Conservation (phyloP, 1,140 invertebrate species). For the Leptinotarsa defecta region DNA sequence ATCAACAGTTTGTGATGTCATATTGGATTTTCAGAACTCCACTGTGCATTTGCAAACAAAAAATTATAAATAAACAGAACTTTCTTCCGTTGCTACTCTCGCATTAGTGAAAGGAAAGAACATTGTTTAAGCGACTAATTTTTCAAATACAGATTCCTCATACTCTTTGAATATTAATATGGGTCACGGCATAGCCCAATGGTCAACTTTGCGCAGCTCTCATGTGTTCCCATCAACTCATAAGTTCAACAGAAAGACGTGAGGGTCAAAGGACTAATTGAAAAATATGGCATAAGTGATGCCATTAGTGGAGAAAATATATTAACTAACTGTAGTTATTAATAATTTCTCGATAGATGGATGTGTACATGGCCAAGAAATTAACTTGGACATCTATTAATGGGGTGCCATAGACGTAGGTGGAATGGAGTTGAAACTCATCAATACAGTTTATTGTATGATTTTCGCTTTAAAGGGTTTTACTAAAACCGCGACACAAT, state of each 20-base stretch:
- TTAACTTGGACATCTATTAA: neutral
- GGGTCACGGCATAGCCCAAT: slow-evolving; percentile 4
- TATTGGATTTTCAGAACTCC: too few species aligned
- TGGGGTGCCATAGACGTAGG: slow-evolving; percentile 2
- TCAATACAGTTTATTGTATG: too few species aligned
- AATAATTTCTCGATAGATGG: slow-evolving; percentile 32
- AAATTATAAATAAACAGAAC: too few species aligned
- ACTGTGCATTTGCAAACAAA: too few species aligned
- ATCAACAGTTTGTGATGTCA: too few species aligned
- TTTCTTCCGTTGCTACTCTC: too few species aligned
- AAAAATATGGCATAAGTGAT: slow-evolving; percentile 40
- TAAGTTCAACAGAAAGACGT: slow-evolving; percentile 35
- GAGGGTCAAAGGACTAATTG: slow-evolving; percentile 38
- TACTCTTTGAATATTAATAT: slow-evolving; percentile 14
- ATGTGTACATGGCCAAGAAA: slow-evolving; percentile 14
- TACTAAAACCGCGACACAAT: too few species aligned
- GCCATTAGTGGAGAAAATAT: slow-evolving; percentile 39
- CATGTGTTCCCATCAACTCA: slow-evolving; percentile 24
- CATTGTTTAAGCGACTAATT: too few species aligned
- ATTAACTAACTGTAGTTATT: slow-evolving; percentile 41
- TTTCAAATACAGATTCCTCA: neutral
- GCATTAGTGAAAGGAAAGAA: too few species aligned
- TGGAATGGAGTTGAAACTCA: too few species aligned
- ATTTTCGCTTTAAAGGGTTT: too few species aligned
- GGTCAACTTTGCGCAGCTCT: neutral